Conservation (phyloP, 2,797 vertebrate genomes). For the Tauraco hartlaubi region DNA sequence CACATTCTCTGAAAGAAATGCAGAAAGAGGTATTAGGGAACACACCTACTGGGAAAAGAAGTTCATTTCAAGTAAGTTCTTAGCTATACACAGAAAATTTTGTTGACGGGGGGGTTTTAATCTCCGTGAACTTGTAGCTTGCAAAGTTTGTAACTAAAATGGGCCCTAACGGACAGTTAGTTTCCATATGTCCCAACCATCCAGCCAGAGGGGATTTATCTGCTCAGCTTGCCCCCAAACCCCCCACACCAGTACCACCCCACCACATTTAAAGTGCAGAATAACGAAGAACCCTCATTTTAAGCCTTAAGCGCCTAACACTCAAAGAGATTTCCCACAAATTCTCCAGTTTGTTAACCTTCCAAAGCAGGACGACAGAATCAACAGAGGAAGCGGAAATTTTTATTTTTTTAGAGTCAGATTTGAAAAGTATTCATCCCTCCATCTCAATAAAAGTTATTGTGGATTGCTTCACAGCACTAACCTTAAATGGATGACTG, state of each 20-base stretch:
- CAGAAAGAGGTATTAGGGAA: not conserved
- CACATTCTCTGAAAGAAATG: not conserved
- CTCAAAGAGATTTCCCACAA: no score
- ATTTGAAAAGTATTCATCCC: not conserved
- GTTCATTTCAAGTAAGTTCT: not conserved
- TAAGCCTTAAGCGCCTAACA: not conserved
- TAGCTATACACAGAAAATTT: not conserved
- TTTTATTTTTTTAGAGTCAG: not conserved
- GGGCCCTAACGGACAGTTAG: not conserved
- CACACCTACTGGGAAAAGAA: accelerated
- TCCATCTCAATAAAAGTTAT: not conserved
- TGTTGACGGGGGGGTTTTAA: not conserved
- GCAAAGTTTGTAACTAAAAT: not conserved
- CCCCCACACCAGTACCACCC: not conserved
- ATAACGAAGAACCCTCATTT: not conserved
- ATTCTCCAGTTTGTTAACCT: not conserved
- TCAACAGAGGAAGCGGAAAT: not conserved
- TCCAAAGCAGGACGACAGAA: not conserved
- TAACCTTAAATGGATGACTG: not conserved
- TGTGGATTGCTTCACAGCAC: not conserved
- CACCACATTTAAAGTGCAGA: not conserved
- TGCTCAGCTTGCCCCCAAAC: not conserved
- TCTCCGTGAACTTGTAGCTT: not conserved
- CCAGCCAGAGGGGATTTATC: not conserved
- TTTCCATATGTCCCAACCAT: not conserved